Conservation (phyloP, 2,113 vertebrate genomes). For the Addax nasomaculatus region DNA sequence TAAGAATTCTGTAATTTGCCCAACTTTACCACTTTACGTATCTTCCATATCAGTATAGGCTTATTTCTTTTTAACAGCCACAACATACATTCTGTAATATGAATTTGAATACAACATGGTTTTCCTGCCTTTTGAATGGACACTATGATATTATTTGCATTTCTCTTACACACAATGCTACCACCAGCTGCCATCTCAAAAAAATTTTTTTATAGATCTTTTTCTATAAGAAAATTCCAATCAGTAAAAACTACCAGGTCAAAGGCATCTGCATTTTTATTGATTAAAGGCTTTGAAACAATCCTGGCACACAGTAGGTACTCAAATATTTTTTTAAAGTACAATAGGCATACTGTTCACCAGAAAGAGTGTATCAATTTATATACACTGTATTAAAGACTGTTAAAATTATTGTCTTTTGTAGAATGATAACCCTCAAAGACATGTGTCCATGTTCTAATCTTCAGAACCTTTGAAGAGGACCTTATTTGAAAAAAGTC, state of each 20-base stretch:
- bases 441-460: neutral
- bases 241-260: neutral
- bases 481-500: neutral
- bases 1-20: neutral
- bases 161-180: neutral
- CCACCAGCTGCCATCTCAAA: neutral
- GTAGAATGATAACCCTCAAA: neutral
- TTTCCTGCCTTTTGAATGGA: neutral
- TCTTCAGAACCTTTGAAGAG: neutral
- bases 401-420: neutral
- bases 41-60: neutral
- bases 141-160: neutral
- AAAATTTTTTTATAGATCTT: neutral
- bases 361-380: slow-evolving; percentile 43
- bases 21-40: neutral
- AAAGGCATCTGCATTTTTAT: neutral
- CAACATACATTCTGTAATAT: neutral
- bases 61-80: neutral
- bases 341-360: neutral
- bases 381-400: neutral
- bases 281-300: neutral
- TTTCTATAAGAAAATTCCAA: neutral
- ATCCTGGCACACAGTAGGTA: neutral
- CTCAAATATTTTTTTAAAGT: neutral
- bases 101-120: neutral